Conservation (phyloP, 2,113 vertebrate species). For the Paraplagusia blochii region DNA sequence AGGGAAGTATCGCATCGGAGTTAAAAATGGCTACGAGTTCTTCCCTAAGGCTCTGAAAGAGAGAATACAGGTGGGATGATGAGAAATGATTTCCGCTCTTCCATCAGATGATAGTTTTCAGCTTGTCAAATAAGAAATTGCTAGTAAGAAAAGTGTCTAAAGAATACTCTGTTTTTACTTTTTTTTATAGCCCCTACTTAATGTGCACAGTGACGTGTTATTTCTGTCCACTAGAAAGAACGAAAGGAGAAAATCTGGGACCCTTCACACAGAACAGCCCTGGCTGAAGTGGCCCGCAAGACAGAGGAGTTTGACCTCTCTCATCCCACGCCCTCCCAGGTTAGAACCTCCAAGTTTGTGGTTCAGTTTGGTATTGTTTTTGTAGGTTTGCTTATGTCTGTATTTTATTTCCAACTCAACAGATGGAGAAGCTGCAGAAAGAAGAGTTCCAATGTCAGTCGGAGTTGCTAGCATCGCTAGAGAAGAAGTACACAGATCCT, state of each 20-base stretch:
- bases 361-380: neutral
- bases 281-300: constrained; percentile 89
- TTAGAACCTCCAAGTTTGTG: constrained; percentile 47
- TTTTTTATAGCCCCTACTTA: no score
- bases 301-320: constrained; percentile 89
- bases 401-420: neutral
- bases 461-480: constrained; percentile 89
- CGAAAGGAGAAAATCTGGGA: constrained; percentile 98
- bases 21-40: constrained; percentile 97
- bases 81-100: constrained; percentile 17
- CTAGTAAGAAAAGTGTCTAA: neutral
- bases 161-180: neutral
- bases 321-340: constrained; percentile 85
- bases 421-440: constrained; percentile 90
- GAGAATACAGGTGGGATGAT: constrained; percentile 87
- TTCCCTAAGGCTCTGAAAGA: constrained; percentile 97
- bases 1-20: constrained; percentile 91
- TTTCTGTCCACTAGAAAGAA: constrained; percentile 82
- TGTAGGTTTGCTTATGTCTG: neutral
- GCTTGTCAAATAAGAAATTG: neutral
- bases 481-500: constrained; percentile 97
- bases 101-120: neutral
- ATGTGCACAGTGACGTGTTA: neutral
- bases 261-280: constrained; percentile 85
- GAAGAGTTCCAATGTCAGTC: constrained; percentile 93